Conservation (phyloP, 2,113 vertebrate genomes). For the Cyphomyrus plagiostoma region DNA sequence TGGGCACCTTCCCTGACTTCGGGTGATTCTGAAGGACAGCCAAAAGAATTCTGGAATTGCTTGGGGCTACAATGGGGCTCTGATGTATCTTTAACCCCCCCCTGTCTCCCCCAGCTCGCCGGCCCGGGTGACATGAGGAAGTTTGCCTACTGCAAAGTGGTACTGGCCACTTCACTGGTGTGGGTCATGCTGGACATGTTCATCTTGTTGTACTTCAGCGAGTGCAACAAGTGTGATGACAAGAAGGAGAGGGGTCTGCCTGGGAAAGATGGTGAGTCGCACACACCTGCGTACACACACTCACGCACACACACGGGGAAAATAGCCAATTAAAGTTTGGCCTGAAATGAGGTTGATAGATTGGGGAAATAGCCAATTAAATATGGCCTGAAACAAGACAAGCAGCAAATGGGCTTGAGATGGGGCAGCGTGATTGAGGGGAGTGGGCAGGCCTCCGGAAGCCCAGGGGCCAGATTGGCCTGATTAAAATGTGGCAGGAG, state of each 20-base stretch:
- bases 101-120: constrained; percentile 31
- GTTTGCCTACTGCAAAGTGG: constrained; percentile 99
- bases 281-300: not conserved
- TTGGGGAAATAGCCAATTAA: not conserved
- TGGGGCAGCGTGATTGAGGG: not conserved
- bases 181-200: constrained; percentile 99
- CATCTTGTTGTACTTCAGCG: constrained; percentile 97
- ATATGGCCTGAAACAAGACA: not conserved
- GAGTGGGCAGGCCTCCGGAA: not conserved
- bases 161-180: constrained; percentile 95
- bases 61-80: not conserved
- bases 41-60: not conserved
- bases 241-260: constrained; percentile 88
- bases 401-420: not conserved
- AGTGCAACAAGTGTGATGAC: constrained; percentile 98
- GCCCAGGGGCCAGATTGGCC: not conserved
- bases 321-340: not conserved
- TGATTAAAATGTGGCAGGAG: not conserved
- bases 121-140: constrained; percentile 77
- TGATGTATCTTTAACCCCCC: too few species aligned
- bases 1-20: not conserved
- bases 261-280: constrained; percentile 55
- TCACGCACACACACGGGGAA: not conserved
- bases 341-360: constrained; percentile 29
- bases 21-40: not conserved